Base-by-base conservation (phyloP, 2,888 invertebrate species). In the Drosophila fungiperda region DNA sequence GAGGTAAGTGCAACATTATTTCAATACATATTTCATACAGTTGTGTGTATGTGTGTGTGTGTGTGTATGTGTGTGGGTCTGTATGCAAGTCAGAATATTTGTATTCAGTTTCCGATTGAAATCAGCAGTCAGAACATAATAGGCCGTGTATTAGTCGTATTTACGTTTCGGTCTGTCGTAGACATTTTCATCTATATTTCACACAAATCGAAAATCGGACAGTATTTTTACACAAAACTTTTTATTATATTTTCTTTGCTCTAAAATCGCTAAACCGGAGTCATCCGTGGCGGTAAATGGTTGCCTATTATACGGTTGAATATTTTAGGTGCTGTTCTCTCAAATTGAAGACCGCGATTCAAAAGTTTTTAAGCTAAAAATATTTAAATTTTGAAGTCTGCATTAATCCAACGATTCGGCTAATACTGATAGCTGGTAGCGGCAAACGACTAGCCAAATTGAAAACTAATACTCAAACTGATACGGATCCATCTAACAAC, bases 121-220 rank as follows among this genome's bases (percentile, higher is more conserved):
- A 35, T 12, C 52, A 29, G 45, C 15, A 33, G n/a, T 57, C 23
- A 23, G 61, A 62, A 69, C 62, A 9, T 5, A 74, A 80, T 74
- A 69, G 75, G 8, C 80, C 6, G 49, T 32, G 76, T 9, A 33
- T 68, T 33, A 52, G 48, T 42, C n/a, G 75, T 45, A 57, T 62
- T 59, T 33, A 48, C n/a, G 12, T 35, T 55, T 62, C 8, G 36
- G 62, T 45, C 49, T 68, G 52, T 40, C 48, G 12, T 67, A 67
- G 20, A 52, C 67, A 71, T 73, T 66, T 32, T 52, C 66, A 73
- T 58, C 8, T 6, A 67, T 67, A 78, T 71, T 76, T 70, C 57
- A 89, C 78, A 87, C 74, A 68, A 74, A 67, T 78, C 73, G 70
- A 76, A 68, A 78, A 73, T 66, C 62, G 77, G 70, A 79, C 59